Conservation (phyloP, 2,797 vertebrate genomes). For the Acanthiza pusilla region DNA sequence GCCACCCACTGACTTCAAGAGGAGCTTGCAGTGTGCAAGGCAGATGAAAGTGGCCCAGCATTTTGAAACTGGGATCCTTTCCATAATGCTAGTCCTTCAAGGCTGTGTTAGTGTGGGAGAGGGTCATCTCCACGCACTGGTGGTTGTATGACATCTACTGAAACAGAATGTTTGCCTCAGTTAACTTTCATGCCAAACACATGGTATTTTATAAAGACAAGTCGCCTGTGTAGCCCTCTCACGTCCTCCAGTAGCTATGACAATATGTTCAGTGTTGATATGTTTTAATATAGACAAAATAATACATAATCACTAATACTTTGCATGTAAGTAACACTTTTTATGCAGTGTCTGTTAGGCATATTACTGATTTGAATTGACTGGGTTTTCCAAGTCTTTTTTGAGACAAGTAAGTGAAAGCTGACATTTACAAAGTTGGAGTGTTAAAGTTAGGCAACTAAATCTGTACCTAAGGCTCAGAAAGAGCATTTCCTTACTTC, state of each 20-base stretch:
- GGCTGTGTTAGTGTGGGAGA: slow-evolving; percentile 33
- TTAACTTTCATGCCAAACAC: slow-evolving; percentile 40
- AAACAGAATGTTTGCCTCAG: slow-evolving; percentile 35
- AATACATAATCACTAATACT: slow-evolving; percentile 62
- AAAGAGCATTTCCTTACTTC: not conserved
- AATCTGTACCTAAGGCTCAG: not conserved
- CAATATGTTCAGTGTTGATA: slow-evolving; percentile 66
- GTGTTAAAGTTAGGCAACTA: not conserved
- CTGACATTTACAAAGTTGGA: not conserved
- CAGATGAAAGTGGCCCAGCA: not conserved
- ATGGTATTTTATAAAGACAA: slow-evolving; percentile 49
- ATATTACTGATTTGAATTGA: not conserved
- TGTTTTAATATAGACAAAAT: slow-evolving; percentile 63
- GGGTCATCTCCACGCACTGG: not conserved
- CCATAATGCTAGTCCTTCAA: slow-evolving; percentile 33
- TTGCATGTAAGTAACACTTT: slow-evolving; percentile 26
- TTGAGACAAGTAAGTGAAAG: slow-evolving; percentile 1
- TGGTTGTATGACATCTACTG: slow-evolving; percentile 13
- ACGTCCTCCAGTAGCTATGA: slow-evolving; percentile 24
- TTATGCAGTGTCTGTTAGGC: slow-evolving; percentile 2
- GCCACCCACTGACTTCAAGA: slow-evolving; percentile 5
- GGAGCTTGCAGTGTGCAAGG: not conserved
- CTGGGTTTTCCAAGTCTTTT: not conserved
- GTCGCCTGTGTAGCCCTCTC: slow-evolving; percentile 7
- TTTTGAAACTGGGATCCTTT: slow-evolving; percentile 19